Conservation (phyloP, 2,113 vertebrate species). For the Eptatretus burgeri region DNA sequence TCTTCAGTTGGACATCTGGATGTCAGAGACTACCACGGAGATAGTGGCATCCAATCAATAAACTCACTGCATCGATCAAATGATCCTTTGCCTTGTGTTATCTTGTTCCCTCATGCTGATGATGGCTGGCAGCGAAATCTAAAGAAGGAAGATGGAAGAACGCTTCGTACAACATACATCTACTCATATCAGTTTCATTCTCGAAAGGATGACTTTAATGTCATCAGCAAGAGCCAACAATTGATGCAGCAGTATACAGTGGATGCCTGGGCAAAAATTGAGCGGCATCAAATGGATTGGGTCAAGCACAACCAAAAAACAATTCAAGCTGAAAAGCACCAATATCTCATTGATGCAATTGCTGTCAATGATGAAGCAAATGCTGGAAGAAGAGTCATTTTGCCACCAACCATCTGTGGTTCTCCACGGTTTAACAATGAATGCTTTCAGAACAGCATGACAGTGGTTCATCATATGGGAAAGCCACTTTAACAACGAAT, state of each 20-base stretch:
- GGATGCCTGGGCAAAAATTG: neutral
- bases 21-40: neutral
- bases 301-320: neutral
- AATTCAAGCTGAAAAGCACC: neutral
- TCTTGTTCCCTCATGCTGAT: neutral
- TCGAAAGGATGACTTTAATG: neutral
- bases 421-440: neutral
- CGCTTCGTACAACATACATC: neutral
- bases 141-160: slow-evolving; percentile 1
- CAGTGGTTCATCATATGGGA: neutral
- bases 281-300: neutral
- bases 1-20: slow-evolving; percentile 3
- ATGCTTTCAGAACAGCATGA: slow-evolving; percentile 4
- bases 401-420: neutral
- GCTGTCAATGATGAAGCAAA: neutral
- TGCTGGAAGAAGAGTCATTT: neutral
- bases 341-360: neutral
- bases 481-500: too few species aligned
- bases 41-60: neutral
- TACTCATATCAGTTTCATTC: neutral
- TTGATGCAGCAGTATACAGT: slow-evolving; percentile 1
- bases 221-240: neutral
- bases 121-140: neutral
- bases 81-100: neutral
- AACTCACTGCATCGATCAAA: slow-evolving; percentile 1